Evolutionary conservation across 1,140 invertebrate genomes (phyloP).

Genomic region (Dendrolimus punctatus): DNA sequence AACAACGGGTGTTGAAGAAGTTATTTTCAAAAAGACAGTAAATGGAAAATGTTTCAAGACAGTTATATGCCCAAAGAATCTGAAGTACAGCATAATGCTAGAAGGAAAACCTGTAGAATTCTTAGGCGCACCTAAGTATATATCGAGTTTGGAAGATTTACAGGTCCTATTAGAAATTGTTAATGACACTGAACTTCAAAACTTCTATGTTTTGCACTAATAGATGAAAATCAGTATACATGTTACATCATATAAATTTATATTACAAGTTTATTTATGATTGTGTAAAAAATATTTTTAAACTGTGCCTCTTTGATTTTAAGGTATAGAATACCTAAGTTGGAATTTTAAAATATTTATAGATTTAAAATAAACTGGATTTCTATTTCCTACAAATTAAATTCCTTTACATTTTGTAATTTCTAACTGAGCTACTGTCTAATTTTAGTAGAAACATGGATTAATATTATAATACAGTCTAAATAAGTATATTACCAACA

Average conservation of each 20-base stretch:
- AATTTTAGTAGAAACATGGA: no score
- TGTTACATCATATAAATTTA: not conserved
- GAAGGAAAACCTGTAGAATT: slow-evolving; percentile 60
- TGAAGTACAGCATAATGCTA: slow-evolving; percentile 60
- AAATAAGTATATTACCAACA: no score
- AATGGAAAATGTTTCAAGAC: slow-evolving; percentile 51
- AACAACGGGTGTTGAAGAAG: slow-evolving; percentile 31
- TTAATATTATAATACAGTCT: no score
- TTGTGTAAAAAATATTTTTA: slow-evolving; percentile 1
- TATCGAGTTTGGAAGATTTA: slow-evolving; percentile 61
- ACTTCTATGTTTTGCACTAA: slow-evolving; percentile 59
- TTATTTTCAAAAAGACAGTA: slow-evolving; percentile 58
- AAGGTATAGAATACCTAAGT: not conserved
- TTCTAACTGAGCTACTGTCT: no score
- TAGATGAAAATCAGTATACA: slow-evolving; percentile 8
- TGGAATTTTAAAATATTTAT: no score
- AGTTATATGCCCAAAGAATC: slow-evolving; percentile 59
- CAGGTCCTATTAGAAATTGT: slow-evolving; percentile 68
- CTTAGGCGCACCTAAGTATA: slow-evolving; percentile 64
- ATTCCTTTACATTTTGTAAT: no score
- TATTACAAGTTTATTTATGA: not conserved
- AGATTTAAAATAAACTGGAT: no score
- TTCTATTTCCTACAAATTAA: no score
- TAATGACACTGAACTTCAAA: slow-evolving; percentile 57
- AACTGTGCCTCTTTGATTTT: not conserved